A percentile compares a stretch with the other conserved stretches of the same genome.
Conservation (phyloP, 1,140 invertebrate genomes). For the Heliconius nattereri region DNA sequence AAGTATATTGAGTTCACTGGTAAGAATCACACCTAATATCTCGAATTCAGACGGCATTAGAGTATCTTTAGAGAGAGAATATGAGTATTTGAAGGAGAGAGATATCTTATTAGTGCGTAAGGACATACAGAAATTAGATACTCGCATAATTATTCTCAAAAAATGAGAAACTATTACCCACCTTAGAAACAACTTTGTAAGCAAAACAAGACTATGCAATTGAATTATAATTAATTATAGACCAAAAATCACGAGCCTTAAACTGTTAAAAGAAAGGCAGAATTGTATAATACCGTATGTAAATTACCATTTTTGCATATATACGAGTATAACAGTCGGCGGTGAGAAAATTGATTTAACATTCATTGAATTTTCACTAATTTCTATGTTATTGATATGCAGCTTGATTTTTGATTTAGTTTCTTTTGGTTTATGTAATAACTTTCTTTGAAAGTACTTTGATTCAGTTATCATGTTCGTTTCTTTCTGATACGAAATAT, state of each 20-base stretch:
- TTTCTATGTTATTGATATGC: neutral
- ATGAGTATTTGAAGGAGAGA: too few species aligned
- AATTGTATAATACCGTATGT: neutral
- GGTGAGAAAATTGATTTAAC: neutral
- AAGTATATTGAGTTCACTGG: too few species aligned
- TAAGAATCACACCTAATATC: too few species aligned
- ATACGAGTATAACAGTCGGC: neutral
- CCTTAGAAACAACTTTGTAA: neutral
- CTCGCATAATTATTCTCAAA: too few species aligned
- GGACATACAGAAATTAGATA: too few species aligned
- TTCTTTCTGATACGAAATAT: neutral
- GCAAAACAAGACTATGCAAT: neutral
- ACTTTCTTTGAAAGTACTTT: neutral
- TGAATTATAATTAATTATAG: neutral
- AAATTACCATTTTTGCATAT: neutral
- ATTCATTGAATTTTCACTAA: neutral
- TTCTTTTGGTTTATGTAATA: neutral
- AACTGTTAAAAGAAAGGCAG: neutral
- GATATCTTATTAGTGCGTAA: too few species aligned
- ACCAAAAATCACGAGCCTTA: neutral
- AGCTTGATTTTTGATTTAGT: neutral
- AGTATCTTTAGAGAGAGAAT: too few species aligned
- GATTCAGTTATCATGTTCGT: neutral
- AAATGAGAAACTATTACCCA: neutral
- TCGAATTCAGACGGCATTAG: too few species aligned